These are phyloP conservation scores for Lamproptera curius DNA, from an alignment of 2,888 invertebrate genomes.

Conservation along the genomic window DNA sequence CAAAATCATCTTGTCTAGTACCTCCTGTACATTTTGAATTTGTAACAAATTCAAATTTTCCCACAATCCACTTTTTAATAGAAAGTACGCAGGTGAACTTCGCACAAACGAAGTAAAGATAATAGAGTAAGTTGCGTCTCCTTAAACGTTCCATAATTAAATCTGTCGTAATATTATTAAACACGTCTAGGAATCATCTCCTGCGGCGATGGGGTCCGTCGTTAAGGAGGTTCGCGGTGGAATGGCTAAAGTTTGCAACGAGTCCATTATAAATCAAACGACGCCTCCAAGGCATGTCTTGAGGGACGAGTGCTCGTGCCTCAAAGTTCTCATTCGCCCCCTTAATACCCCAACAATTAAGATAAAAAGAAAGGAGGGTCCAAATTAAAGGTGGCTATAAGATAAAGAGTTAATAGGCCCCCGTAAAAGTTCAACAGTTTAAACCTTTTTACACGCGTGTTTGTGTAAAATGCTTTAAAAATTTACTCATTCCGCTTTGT, in stretches of 20 bases:
- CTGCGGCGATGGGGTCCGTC: slow-evolving; percentile 73
- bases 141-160: slow-evolving; percentile 75
- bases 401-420: slow-evolving; percentile 75
- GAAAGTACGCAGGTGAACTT: slow-evolving; percentile 28
- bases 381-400: slow-evolving; percentile 76
- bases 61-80: too few relatives aligned
- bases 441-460: slow-evolving; percentile 4
- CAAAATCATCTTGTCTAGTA: too few relatives aligned
- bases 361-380: slow-evolving; percentile 76
- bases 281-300: slow-evolving; percentile 75
- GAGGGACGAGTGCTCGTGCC: slow-evolving; percentile 68
- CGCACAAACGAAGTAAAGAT: slow-evolving; percentile 54
- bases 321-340: slow-evolving; percentile 71
- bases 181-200: slow-evolving; percentile 77
- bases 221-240: slow-evolving; percentile 71
- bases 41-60: too few relatives aligned
- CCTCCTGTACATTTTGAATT: too few relatives aligned
- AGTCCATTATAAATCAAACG: slow-evolving; percentile 79
- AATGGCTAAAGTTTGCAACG: slow-evolving; percentile 76
- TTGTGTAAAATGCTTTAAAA: too few relatives aligned
- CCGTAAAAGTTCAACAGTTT: slow-evolving; percentile 48
- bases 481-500: too few relatives aligned
- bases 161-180: slow-evolving; percentile 78
- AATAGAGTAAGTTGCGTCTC: slow-evolving; percentile 58
- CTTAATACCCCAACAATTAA: slow-evolving; percentile 76